These are phyloP conservation scores for Cosmia trapezina DNA, from an alignment of 2,888 invertebrate genomes.

Conservation along the genomic window DNA sequence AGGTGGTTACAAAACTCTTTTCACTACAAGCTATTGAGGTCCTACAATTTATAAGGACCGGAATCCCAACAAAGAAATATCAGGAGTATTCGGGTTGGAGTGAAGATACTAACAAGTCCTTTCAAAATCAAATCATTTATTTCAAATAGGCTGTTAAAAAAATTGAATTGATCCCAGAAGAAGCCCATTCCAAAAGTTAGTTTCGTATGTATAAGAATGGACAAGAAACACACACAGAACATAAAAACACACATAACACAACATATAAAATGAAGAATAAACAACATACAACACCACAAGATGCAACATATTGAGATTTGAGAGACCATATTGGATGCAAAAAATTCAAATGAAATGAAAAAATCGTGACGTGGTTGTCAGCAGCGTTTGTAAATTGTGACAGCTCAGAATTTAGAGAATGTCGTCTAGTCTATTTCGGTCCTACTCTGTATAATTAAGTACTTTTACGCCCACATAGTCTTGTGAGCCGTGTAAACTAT, in stretches of 20 bases:
- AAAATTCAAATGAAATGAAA: background rate
- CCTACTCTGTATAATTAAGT: background rate
- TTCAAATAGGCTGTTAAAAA: background rate
- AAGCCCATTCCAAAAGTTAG: background rate
- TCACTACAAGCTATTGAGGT: too few relatives aligned
- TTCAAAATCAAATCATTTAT: background rate
- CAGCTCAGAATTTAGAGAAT: conserved; percentile 21
- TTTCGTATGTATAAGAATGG: too few relatives aligned
- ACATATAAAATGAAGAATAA: background rate
- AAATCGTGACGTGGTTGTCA: background rate
- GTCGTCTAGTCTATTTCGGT: conserved; percentile 34
- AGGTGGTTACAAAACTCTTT: background rate
- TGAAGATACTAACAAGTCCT: too few relatives aligned
- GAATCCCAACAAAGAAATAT: background rate
- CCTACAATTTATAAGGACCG: background rate
- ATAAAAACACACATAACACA: too few relatives aligned
- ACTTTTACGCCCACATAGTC: conserved; percentile 15
- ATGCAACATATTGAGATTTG: background rate
- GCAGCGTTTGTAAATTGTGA: conserved; percentile 1
- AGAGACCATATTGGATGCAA: background rate
- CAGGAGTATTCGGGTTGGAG: background rate
- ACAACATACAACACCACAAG: background rate
- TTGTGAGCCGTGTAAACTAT: conserved; percentile 5
- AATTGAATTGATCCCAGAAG: background rate
- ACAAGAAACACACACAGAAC: too few relatives aligned